Conservation (phyloP, 1,140 invertebrate species). For the Stratiolaelaps scimitus region DNA sequence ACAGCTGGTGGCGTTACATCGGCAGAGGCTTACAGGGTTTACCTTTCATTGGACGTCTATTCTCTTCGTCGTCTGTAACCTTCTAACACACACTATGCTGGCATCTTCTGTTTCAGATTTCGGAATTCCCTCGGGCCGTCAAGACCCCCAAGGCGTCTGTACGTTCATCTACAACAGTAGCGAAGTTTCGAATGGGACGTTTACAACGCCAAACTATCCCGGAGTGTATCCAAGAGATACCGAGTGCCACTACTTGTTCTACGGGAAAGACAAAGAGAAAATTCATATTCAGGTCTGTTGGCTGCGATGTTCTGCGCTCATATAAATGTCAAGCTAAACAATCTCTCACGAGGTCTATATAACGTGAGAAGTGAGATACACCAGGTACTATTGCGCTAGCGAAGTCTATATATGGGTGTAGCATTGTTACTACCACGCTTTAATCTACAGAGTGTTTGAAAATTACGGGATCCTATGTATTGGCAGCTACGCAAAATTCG, state of each 20-base stretch:
- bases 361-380: no score
- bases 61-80: no score
- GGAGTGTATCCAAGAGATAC: conserved; percentile 80
- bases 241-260: conserved; percentile 87
- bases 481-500: no score
- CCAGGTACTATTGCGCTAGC: no score
- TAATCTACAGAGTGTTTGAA: no score
- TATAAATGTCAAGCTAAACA: no score
- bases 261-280: conserved; percentile 62
- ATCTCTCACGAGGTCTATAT: no score
- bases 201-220: conserved; percentile 81
- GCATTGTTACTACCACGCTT: no score
- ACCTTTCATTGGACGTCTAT: conserved; percentile 38
- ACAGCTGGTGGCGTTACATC: no score
- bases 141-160: conserved; percentile 44
- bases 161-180: conserved; percentile 52
- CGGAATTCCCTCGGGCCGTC: conserved; percentile 61
- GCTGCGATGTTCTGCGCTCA: not conserved
- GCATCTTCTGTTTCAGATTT: conserved; percentile 41
- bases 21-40: not conserved
- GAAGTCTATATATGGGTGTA: no score
- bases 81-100: not conserved
- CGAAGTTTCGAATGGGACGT: conserved; percentile 58
- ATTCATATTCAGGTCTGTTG: conserved; percentile 50
- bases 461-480: no score